Base-by-base conservation (phyloP, 2,888 invertebrate genomes). In the Dichetophora obliterata region DNA sequence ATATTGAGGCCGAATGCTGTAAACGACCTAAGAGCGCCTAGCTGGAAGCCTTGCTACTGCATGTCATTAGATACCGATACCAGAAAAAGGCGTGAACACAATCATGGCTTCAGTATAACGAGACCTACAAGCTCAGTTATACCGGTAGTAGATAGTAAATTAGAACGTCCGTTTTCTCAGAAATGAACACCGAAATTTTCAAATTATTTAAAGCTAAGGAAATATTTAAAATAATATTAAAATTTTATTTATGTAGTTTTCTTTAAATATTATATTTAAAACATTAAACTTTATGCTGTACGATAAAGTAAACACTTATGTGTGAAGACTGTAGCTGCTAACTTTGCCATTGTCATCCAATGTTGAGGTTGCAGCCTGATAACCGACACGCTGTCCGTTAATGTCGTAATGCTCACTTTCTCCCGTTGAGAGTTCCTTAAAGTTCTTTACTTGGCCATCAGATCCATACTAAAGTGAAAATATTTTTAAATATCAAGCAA, bases 341-440 rank as follows among this genome's bases (percentile, higher is more conserved):
- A 92, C 83, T 86, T 92, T 92, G 81, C 93, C 93, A 82, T 93
- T 92, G 84, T 93, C 92, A 82, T 93, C 92, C 14, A 92, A 89
- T 3, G 91, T 91, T 16, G 92, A 91, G 16, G 91, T 90, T 14
- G 92, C 91, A 63, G 90, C 89, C 79, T 91, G 91, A 82, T 89
- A 91, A 31, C 90, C 90, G 11, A 86, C 86, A 27, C 90, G 89
- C 81, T 91, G 90, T 48, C 93, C 93, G 85, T 92, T 90, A 48
- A 91, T 86, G 79, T 91, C 90, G 66, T 84, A 84, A 63, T 86
- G 85, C 83, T 89, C 90, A 78, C 87, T 85, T 83, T 89, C 89
- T 31, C 88, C 89, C 22, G 89, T 89, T 61, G 89, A 87, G 65
- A 89, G 79, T 65, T 87, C 85, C 78, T 88, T 89, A 83, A 86